These are phyloP conservation scores for Schizotus pectinicornis DNA, from an alignment of 2,888 invertebrate species.

Conservation along the genomic window DNA sequence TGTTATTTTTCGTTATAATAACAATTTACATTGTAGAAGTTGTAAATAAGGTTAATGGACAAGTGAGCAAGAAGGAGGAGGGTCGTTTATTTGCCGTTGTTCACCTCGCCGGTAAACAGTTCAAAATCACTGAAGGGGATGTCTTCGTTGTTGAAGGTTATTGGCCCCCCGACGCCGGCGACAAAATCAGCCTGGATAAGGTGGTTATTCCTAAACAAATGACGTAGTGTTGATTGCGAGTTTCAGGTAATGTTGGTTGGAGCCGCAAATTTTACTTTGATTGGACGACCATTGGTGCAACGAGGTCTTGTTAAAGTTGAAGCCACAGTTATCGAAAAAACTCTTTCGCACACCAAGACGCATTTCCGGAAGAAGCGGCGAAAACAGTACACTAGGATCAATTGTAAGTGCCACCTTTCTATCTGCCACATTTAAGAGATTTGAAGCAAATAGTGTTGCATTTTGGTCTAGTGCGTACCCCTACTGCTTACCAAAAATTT, in stretches of 20 bases:
- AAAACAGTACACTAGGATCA: slow-evolving; percentile 78
- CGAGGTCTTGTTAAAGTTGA: slow-evolving; percentile 74
- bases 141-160: slow-evolving; percentile 80
- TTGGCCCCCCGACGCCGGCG: slow-evolving; percentile 84
- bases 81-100: slow-evolving; percentile 83
- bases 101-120: slow-evolving; percentile 82
- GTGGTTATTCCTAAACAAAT: slow-evolving; percentile 53
- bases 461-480: no score
- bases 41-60: slow-evolving; percentile 64
- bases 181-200: slow-evolving; percentile 81
- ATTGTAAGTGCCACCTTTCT: no score
- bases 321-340: slow-evolving; percentile 85
- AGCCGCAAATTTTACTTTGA: slow-evolving; percentile 77
- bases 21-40: not conserved
- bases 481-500: no score
- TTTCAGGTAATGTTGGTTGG: slow-evolving; percentile 74
- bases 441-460: no score
- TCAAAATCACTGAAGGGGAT: slow-evolving; percentile 85
- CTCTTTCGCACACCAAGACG: slow-evolving; percentile 79
- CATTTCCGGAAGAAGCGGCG: slow-evolving; percentile 77
- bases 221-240: slow-evolving; percentile 3
- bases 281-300: slow-evolving; percentile 81
- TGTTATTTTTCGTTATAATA: not conserved
- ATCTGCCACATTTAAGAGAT: no score
- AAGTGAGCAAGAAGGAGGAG: slow-evolving; percentile 62